Conservation (phyloP, 2,113 vertebrate genomes). For the Hassar affinis region DNA sequence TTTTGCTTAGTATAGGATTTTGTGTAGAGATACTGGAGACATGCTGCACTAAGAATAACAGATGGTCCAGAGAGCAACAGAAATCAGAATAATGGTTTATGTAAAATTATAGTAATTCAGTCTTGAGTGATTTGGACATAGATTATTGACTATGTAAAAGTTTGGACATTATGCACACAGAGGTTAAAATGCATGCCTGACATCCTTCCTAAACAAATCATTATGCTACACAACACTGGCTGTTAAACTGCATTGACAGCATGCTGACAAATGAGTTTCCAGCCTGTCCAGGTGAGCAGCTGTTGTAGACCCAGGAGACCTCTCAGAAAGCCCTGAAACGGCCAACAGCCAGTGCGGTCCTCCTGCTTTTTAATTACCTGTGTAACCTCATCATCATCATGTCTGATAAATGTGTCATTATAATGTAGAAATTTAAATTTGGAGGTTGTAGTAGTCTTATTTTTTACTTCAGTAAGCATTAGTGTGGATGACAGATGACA, state of each 20-base stretch:
- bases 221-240: conserved; percentile 21
- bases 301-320: conserved; percentile 63
- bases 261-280: conserved; percentile 63
- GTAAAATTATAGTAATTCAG: neutral
- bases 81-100: neutral
- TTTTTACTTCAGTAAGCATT: neutral
- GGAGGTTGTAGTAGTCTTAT: conserved; percentile 11
- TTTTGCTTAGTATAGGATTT: too few species aligned
- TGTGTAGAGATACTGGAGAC: neutral
- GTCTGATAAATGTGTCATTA: conserved; percentile 15
- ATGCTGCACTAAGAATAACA: neutral
- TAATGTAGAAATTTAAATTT: conserved; percentile 2
- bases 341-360: conserved; percentile 55
- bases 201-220: conserved; percentile 21
- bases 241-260: conserved; percentile 42
- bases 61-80: neutral
- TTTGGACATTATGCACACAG: neutral
- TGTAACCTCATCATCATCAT: conserved; percentile 34
- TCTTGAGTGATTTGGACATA: neutral
- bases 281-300: conserved; percentile 65
- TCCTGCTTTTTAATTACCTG: conserved; percentile 40
- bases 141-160: neutral
- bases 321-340: conserved; percentile 57
- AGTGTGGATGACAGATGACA: neutral
- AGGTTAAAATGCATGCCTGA: neutral